phyloP scores from a whole-genome alignment of 2,113 vertebrate species.

The Entosphenus tridentatus region DNA sequence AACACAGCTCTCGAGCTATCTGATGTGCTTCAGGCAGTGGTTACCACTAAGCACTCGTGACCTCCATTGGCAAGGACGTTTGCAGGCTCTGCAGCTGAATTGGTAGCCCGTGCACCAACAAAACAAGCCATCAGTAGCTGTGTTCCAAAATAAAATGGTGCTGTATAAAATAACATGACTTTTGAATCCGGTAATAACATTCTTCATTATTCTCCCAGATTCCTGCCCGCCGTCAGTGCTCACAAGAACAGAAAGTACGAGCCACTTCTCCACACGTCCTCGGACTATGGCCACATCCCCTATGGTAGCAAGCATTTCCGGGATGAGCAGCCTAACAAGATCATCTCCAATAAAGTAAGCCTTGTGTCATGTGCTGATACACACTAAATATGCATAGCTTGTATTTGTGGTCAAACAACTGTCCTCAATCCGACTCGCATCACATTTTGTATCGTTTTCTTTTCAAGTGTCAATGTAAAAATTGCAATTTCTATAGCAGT shows the following conservation, averaged over 20 bases:
- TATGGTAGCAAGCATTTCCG: slow-evolving; percentile 27
- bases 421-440: too few species aligned
- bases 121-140: neutral
- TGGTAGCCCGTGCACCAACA: neutral
- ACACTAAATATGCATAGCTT: too few species aligned
- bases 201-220: slow-evolving; percentile 24
- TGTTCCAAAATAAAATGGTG: neutral
- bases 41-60: slow-evolving; percentile 6
- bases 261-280: slow-evolving; percentile 20
- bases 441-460: too few species aligned
- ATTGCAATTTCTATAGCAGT: too few species aligned
- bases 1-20: neutral
- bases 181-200: neutral
- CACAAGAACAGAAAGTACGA: slow-evolving; percentile 23
- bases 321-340: slow-evolving; percentile 24
- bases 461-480: too few species aligned
- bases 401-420: too few species aligned
- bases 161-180: neutral
- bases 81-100: slow-evolving; percentile 6
- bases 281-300: slow-evolving; percentile 18
- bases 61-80: slow-evolving; percentile 7
- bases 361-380: too few species aligned
- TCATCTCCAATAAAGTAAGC: slow-evolving; percentile 31
- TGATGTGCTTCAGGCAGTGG: slow-evolving; percentile 4
- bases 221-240: slow-evolving; percentile 30